A percentile compares a stretch with the other conserved stretches of the same genome.
phyloP scores from a whole-genome alignment of 2,797 vertebrate genomes.

The Ptychadena robeensis region DNA sequence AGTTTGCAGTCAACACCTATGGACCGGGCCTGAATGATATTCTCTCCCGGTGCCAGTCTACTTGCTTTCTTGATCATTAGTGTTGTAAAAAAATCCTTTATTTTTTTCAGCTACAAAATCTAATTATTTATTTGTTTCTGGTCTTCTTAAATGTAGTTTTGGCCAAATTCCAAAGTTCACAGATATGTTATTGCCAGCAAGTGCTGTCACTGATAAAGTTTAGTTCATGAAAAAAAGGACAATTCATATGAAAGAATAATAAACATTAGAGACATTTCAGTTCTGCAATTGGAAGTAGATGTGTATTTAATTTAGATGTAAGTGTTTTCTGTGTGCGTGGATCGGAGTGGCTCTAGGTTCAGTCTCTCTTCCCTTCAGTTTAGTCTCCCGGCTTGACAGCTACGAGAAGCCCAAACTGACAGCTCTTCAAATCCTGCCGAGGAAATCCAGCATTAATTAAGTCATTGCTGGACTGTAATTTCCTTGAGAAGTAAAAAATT shows the following conservation, averaged over 20 bases:
- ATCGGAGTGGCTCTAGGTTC: constrained; percentile 63
- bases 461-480: constrained; percentile 99
- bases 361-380: constrained; percentile 74
- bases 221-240: not conserved
- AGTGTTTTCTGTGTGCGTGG: constrained; percentile 48
- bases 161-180: not conserved
- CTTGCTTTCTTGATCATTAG: not conserved
- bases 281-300: not conserved
- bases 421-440: constrained; percentile 91
- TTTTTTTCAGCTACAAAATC: too few species aligned
- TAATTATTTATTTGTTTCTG: too few species aligned
- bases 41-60: not conserved
- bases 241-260: not conserved
- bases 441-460: constrained; percentile 99
- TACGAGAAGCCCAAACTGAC: constrained; percentile 94
- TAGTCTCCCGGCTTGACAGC: constrained; percentile 85
- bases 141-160: not conserved
- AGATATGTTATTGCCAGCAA: not conserved
- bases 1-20: too few species aligned
- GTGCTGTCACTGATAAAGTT: not conserved
- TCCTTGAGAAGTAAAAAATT: constrained; percentile 99
- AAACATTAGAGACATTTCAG: not conserved
- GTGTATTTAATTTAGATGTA: constrained; percentile 12
- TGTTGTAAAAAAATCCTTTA: too few species aligned
- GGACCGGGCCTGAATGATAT: too few species aligned